Base-by-base conservation (phyloP, 2,888 invertebrate genomes). In the Lissonota sp. region DNA sequence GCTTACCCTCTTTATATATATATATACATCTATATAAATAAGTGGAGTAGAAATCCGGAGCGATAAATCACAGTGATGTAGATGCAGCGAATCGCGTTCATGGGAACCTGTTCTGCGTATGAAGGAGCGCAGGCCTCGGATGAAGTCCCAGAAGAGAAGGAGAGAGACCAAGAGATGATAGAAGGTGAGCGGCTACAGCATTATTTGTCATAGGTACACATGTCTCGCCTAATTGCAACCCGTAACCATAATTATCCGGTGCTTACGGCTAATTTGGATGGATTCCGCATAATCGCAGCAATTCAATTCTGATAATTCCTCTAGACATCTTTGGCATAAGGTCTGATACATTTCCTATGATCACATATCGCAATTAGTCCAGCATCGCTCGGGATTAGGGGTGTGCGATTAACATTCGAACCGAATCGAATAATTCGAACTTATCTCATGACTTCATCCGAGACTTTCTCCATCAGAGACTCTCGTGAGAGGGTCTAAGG, bases 161-260 rank as follows among this genome's bases (percentile, higher is more conserved):
- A 63, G 69, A 64, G 66, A 58, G 73, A 60, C 12, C 40, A 49
- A 51, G 67, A 73, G 72, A 75, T 26, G 26, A 26, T 26, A 26
- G 26, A 26, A 26, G 26, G 26, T 26, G 79, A 74, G 69, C 73
- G 67, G 82, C 79, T 71, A 69, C 74, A 80, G 77, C 79, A 81
- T 84, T 87, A 90, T 90, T 89, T 90, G 89, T 90, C 90, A 88
- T 88, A 88, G 85, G 44, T 40, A 57, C 72, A 73, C 73, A 75
- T 40, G 53, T 39, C 55, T 14, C 72, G 49, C 83, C 83, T 88
- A 87, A 90, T 89, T 87, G 86, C 85, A 83, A 46, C 75, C 75
- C 67, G 79, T 42, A 66, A 79, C 66, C 80, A 78, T 85, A 87
- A 87, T 90, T 87, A 88, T 84, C 85, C 87, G 86, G 82, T 86